Evolutionary conservation across 2,113 vertebrate species (phyloP).

Genomic region (Herpailurus yagouaroundi): DNA sequence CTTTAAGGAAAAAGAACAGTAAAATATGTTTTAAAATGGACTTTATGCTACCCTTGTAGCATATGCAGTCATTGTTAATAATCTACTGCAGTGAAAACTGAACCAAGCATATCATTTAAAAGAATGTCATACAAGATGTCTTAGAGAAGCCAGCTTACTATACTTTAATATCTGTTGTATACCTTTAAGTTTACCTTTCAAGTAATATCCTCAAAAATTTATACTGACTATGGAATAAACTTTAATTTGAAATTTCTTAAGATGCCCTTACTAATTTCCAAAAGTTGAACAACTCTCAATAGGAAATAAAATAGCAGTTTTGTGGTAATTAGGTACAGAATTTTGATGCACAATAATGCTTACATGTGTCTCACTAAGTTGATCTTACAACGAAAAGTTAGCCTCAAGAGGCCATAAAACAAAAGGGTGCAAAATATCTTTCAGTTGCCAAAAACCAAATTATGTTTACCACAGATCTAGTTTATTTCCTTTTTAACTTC

Average conservation of each 20-base stretch:
- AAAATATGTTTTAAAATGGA: neutral
- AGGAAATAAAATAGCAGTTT: constrained; percentile 1
- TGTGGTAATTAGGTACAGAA: neutral
- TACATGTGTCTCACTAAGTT: neutral
- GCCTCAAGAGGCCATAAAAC: neutral
- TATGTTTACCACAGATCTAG: neutral
- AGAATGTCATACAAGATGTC: neutral
- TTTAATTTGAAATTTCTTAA: constrained; percentile 20
- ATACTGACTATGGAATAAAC: neutral
- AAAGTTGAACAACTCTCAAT: neutral
- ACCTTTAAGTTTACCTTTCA: neutral
- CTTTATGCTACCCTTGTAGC: neutral
- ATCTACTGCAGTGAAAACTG: neutral
- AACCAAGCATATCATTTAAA: neutral
- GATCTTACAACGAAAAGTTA: neutral
- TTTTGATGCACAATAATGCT: neutral
- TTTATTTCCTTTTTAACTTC: constrained; percentile 18
- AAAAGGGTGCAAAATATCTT: neutral
- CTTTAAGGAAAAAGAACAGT: constrained; percentile 4
- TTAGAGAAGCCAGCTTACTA: neutral
- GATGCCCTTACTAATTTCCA: neutral
- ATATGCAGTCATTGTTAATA: neutral
- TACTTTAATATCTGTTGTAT: neutral
- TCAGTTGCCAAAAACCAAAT: constrained; percentile 16
- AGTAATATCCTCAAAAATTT: constrained; percentile 23